Base-by-base conservation (phyloP, 2,113 vertebrate genomes). In the Rhinolophus sinicus region DNA sequence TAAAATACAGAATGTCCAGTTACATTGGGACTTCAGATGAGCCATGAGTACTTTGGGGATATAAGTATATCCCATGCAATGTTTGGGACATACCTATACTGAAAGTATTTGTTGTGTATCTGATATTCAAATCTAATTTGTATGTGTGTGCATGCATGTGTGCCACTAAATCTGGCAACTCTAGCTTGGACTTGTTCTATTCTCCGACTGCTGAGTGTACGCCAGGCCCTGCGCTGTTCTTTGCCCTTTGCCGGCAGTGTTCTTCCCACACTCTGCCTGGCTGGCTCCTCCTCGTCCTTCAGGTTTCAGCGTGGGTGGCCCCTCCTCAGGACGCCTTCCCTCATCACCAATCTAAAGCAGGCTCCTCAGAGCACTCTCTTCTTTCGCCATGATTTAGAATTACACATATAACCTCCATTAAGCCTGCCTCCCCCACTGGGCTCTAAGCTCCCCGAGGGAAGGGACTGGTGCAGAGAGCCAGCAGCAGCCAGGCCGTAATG, bases 51-150 rank as follows among this genome's bases (percentile, higher is more conserved):
- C 12, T 44, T 30, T 64, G 21, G 26, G 11, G 47, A 52, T 24
- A 12, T 54, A 85, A 24, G 22, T 64, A n/a, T 50, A 76, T 78
- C 38, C 35, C 54, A 26, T 11, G 33, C 30, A 60, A 30, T 85
- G 35, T 62, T 85, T 52, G 50, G n/a, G 69, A 60, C 40, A 67
- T 50, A 26, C 11, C 82, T 72, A 70, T 13, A 65, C 22, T 19
- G 30, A 28, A 73, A 94, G 58, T 26, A 65, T 9, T 65, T 28
- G 21, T 35, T 73, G n/a, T 44, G 73, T 78, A 33, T 80, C 69
- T 95, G 84, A 87, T 92, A 78, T 88, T 76, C 47, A 75, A 1
- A 26, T 87, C 44, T 50, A 40, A 35, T 18, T 4, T 84, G 5
- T 72, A 9, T 82, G 6, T 30, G 15, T 10, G 40, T 22, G 40